phyloP scores from a whole-genome alignment of 2,888 invertebrate species.

The Bellardia bayeri region DNA sequence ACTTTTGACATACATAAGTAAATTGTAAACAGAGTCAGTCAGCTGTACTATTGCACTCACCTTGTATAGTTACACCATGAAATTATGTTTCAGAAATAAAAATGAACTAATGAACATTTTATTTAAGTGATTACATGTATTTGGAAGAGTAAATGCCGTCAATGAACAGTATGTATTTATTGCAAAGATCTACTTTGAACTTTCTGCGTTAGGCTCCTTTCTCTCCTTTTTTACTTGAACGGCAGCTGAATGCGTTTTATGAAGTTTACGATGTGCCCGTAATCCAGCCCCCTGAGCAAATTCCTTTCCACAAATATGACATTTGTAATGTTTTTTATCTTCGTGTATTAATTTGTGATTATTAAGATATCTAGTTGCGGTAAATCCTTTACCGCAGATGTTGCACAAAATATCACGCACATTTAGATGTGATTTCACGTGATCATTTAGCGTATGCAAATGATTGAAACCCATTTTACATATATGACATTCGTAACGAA shows the following conservation, averaged over 20 bases:
- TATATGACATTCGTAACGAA: conserved; percentile 63
- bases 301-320: conserved; percentile 77
- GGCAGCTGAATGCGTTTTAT: conserved; percentile 33
- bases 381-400: conserved; percentile 77
- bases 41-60: too few species aligned
- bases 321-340: conserved; percentile 79
- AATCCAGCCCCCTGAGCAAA: conserved; percentile 80
- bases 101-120: too few species aligned
- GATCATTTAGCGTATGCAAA: conserved; percentile 64
- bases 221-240: conserved; percentile 43
- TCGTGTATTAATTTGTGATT: conserved; percentile 79
- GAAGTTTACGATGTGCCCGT: conserved; percentile 67
- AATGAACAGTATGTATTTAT: too few species aligned
- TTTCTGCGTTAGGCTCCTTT: conserved; percentile 27
- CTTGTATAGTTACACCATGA: too few species aligned
- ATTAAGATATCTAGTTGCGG: conserved; percentile 75
- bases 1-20: too few species aligned
- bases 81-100: too few species aligned
- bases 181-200: too few species aligned
- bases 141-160: too few species aligned
- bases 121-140: too few species aligned
- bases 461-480: conserved; percentile 67
- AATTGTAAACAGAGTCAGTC: too few species aligned
- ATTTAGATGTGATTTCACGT: conserved; percentile 79
- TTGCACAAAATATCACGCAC: conserved; percentile 78